phyloP scores from a whole-genome alignment of 2,113 vertebrate species.

The Gymnarchus niloticus region DNA sequence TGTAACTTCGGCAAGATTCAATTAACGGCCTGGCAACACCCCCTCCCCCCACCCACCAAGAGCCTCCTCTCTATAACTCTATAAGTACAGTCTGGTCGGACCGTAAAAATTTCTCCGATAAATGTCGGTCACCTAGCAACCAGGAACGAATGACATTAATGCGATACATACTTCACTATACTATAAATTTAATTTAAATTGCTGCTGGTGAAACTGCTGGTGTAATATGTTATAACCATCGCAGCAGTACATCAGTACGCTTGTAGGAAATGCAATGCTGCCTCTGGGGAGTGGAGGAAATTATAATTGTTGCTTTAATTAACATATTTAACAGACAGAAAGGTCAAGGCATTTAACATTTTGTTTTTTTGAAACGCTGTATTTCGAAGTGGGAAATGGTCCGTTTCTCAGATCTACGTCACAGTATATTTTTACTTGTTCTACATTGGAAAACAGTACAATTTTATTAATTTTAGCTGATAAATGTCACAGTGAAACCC shows the following conservation, averaged over 20 bases:
- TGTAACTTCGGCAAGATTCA: not conserved
- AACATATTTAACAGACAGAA: not conserved
- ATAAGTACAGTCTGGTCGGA: not conserved
- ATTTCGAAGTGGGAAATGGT: not conserved
- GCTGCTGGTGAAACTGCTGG: not conserved
- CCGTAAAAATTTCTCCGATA: not conserved
- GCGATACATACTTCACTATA: not conserved
- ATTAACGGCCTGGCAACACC: not conserved
- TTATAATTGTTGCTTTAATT: constrained; percentile 9
- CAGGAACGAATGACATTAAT: not conserved
- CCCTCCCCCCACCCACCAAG: not conserved
- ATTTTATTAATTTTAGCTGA: not conserved
- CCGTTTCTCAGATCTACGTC: not conserved
- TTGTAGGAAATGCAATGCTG: not conserved
- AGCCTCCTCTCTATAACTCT: too few relatives aligned
- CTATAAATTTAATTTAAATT: not conserved
- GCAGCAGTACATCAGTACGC: not conserved
- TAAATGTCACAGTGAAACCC: not conserved
- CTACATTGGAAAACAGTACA: not conserved
- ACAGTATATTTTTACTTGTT: not conserved
- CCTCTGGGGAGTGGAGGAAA: not conserved
- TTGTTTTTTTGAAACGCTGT: too few relatives aligned
- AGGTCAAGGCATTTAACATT: not conserved
- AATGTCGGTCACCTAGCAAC: not conserved
- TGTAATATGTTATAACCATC: not conserved